A percentile compares a stretch with the other conserved stretches of the same genome.
Evolutionary conservation across 2,888 invertebrate species (phyloP).

Genomic region (Clostera curtula): DNA sequence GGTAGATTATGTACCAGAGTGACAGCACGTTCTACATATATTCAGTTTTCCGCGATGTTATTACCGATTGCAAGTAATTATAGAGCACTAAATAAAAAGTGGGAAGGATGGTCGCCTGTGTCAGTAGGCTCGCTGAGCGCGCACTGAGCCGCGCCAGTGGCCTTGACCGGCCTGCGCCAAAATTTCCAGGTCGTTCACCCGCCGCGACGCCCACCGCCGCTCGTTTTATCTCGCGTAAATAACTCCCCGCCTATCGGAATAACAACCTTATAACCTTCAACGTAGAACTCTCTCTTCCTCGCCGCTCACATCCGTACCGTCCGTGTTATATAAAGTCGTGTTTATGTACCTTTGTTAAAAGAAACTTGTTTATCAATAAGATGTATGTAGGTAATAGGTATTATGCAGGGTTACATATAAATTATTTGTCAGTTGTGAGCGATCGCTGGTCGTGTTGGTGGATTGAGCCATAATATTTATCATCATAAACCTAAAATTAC

Average conservation of each 20-base stretch:
- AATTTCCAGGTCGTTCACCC: slow-evolving; percentile 71
- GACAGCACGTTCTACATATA: no score
- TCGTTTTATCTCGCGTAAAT: slow-evolving; percentile 65
- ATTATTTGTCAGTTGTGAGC: slow-evolving; percentile 18
- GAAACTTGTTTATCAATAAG: slow-evolving; percentile 67
- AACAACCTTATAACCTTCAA: slow-evolving; percentile 22
- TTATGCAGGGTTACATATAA: slow-evolving; percentile 33
- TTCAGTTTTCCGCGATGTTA: no score
- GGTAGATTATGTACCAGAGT: no score
- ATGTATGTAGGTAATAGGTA: slow-evolving; percentile 31
- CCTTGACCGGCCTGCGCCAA: slow-evolving; percentile 75
- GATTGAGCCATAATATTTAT: not conserved
- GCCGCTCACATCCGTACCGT: slow-evolving; percentile 12
- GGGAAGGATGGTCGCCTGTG: slow-evolving; percentile 10
- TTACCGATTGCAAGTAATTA: not conserved
- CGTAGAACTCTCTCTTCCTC: slow-evolving; percentile 24
- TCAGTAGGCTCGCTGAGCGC: slow-evolving; percentile 35
- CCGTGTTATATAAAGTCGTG: slow-evolving; percentile 59
- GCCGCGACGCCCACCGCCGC: slow-evolving; percentile 62
- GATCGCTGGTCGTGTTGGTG: slow-evolving; percentile 1
- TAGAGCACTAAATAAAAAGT: not conserved
- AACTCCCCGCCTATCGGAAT: slow-evolving; percentile 32
- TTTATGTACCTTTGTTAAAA: slow-evolving; percentile 61
- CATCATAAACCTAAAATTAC: no score
- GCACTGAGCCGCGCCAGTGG: slow-evolving; percentile 40